Conservation (phyloP, 2,888 invertebrate genomes). For the Hypselothyrea guttata region DNA sequence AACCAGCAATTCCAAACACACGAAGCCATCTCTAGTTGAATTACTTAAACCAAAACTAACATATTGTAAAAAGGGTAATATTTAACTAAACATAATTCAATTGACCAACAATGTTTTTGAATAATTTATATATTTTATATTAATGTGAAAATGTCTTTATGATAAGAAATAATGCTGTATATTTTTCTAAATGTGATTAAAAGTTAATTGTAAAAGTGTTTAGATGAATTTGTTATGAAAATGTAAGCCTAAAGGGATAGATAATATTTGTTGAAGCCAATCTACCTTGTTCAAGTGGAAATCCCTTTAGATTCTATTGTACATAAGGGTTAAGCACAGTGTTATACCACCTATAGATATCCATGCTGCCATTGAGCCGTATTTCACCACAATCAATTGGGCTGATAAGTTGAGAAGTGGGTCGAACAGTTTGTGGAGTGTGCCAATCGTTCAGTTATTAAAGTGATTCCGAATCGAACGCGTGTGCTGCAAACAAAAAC, state of each 20-base stretch:
- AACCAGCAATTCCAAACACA: slow-evolving; percentile 15
- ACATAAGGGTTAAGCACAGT: background rate
- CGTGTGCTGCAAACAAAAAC: slow-evolving; percentile 17
- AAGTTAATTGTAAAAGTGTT: slow-evolving; percentile 26
- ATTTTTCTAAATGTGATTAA: slow-evolving; percentile 77
- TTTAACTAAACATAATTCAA: slow-evolving; percentile 46
- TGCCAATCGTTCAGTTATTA: slow-evolving; percentile 50
- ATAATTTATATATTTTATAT: slow-evolving; percentile 26
- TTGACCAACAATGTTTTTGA: slow-evolving; percentile 15
- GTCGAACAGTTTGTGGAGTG: slow-evolving; percentile 22
- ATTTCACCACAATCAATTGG: slow-evolving; percentile 48
- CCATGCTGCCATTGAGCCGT: background rate
- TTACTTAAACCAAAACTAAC: slow-evolving; percentile 38
- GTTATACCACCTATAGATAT: slow-evolving; percentile 4
- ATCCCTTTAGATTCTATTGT: too few species aligned
- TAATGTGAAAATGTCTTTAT: slow-evolving; percentile 40
- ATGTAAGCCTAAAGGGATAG: too few species aligned
- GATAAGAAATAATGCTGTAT: slow-evolving; percentile 63
- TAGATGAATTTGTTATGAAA: background rate
- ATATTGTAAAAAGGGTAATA: slow-evolving; percentile 19
- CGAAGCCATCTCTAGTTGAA: slow-evolving; percentile 24
- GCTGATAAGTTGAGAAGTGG: slow-evolving; percentile 44
- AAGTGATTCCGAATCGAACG: slow-evolving; percentile 31
- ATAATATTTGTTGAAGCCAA: too few species aligned
- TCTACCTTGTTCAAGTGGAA: too few species aligned